phyloP scores from a whole-genome alignment of 2,797 vertebrate genomes.

The Cirrhinus mrigala region DNA sequence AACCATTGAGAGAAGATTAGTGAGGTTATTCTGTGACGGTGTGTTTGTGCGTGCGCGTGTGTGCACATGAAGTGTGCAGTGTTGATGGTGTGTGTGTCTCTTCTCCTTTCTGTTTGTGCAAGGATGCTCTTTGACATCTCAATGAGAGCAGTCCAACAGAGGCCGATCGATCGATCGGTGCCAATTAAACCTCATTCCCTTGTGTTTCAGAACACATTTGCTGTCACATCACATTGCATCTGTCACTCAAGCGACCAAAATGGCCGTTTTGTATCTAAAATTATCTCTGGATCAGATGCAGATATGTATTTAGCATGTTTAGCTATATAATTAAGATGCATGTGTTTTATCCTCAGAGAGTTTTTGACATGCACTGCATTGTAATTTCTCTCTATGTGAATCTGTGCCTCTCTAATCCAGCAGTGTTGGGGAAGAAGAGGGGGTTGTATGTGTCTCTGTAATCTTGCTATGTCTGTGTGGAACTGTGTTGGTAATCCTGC shows the following conservation, averaged over 20 bases:
- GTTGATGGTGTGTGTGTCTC: conserved; percentile 15
- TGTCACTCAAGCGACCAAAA: background rate
- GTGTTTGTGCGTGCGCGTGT: conserved; percentile 54
- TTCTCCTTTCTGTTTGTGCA: conserved; percentile 24
- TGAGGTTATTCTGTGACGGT: conserved; percentile 77
- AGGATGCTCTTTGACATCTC: background rate
- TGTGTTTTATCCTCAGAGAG: conserved; percentile 1
- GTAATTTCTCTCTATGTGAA: conserved; percentile 41
- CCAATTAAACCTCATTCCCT: conserved; percentile 17
- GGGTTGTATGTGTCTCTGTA: conserved; percentile 59
- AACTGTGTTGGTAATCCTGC: conserved; percentile 58
- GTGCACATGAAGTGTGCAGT: conserved; percentile 27
- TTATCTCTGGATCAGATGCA: background rate
- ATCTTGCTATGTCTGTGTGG: conserved; percentile 68
- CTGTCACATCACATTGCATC: background rate
- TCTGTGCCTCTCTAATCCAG: conserved; percentile 58
- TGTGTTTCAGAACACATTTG: background rate
- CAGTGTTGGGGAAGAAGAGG: conserved; percentile 41
- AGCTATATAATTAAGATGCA: background rate
- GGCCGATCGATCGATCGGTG: background rate
- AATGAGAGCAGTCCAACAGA: conserved; percentile 16
- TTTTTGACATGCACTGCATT: conserved; percentile 18
- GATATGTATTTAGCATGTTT: background rate
- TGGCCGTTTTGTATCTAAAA: background rate
- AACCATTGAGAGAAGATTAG: conserved; percentile 80